A percentile compares a stretch with the other conserved stretches of the same genome.
Conservation (phyloP, 2,113 vertebrate genomes). For the Seriola rivoliana region DNA sequence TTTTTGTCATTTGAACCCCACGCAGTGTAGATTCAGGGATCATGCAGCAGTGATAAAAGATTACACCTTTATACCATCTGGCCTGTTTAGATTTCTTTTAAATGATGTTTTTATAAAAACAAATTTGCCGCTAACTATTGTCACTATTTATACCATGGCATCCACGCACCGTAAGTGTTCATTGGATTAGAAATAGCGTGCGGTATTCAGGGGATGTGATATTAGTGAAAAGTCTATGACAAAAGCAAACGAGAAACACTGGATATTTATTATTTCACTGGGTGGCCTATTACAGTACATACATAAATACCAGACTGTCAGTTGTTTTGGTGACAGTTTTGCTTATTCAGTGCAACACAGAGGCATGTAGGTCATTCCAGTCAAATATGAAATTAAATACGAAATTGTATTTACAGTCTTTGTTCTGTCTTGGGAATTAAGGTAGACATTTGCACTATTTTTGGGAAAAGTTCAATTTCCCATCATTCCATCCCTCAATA, state of each 20-base stretch:
- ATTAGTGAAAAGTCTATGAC: background rate
- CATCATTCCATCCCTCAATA: conserved; percentile 47
- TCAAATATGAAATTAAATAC: conserved; percentile 12
- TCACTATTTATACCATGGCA: background rate
- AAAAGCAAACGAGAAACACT: background rate
- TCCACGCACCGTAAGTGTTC: background rate
- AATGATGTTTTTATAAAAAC: background rate
- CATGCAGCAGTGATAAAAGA: background rate
- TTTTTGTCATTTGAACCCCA: background rate
- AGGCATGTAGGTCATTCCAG: conserved; percentile 10
- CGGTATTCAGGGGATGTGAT: background rate
- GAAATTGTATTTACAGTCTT: conserved; percentile 47
- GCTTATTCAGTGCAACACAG: conserved; percentile 4
- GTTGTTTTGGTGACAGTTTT: background rate
- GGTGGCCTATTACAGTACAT: background rate
- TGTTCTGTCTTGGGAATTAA: conserved; percentile 34
- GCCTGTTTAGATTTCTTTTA: background rate
- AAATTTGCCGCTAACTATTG: background rate
- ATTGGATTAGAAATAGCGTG: background rate
- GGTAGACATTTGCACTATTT: conserved; percentile 57
- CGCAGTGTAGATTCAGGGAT: background rate
- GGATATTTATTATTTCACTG: background rate
- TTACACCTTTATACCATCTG: conserved; percentile 8
- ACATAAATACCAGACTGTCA: background rate
- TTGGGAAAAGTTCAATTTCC: conserved; percentile 67